Evolutionary conservation across 1,140 invertebrate species (phyloP).

Genomic region (Bemisia tabaci): DNA sequence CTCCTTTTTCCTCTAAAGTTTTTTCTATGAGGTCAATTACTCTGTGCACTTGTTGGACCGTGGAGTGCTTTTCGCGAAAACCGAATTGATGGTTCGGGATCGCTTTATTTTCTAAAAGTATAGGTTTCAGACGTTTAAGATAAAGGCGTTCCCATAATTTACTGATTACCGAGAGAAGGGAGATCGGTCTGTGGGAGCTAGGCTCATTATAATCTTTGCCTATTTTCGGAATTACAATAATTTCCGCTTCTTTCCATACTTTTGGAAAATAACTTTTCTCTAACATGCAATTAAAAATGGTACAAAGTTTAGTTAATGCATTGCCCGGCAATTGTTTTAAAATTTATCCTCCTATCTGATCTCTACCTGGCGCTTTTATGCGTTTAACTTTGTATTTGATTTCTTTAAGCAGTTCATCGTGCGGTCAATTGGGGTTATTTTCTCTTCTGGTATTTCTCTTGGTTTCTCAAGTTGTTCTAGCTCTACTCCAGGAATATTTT

Average conservation of each 20-base stretch:
- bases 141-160: conserved; percentile 9
- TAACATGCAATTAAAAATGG: conserved; percentile 14
- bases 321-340: not conserved
- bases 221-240: conserved; percentile 18
- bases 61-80: conserved; percentile 8
- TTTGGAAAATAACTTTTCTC: conserved; percentile 14
- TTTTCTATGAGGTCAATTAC: too few relatives aligned
- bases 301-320: conserved; percentile 2
- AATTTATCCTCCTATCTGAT: too few relatives aligned
- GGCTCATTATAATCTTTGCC: not conserved
- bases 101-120: not conserved
- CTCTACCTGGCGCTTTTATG: too few relatives aligned
- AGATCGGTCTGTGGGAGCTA: conserved; percentile 8
- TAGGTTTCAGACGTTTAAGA: conserved; percentile 1
- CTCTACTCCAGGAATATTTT: too few relatives aligned
- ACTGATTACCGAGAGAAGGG: not conserved
- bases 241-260: conserved; percentile 25
- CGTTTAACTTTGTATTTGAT: too few relatives aligned
- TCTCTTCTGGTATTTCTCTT: too few relatives aligned
- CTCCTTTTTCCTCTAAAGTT: conserved; percentile 7
- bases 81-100: conserved; percentile 9
- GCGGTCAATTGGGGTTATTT: too few relatives aligned
- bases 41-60: conserved; percentile 5
- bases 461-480: too few relatives aligned
- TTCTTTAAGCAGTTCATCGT: too few relatives aligned